Evolutionary conservation across 2,888 invertebrate genomes (phyloP).

Genomic region (Merodon equestris): DNA sequence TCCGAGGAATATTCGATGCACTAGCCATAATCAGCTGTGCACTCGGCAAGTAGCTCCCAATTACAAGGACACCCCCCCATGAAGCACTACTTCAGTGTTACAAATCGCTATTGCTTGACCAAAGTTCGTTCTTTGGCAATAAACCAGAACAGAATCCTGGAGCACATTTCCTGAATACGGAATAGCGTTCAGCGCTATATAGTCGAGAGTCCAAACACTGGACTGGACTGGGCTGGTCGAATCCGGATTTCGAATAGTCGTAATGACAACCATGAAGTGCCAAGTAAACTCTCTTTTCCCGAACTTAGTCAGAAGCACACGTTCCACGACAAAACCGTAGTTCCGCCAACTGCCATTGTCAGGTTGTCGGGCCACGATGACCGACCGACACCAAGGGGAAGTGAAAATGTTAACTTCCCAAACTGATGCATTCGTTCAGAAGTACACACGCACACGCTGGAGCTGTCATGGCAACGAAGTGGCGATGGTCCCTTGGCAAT

Average conservation of each 20-base stretch:
- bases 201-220: too few relatives aligned
- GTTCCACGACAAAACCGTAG: conserved; percentile 21
- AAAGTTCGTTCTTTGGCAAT: conserved; percentile 37
- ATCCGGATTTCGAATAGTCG: conserved; percentile 29
- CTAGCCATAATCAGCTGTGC: not conserved
- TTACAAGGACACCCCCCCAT: conserved; percentile 13
- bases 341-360: not conserved
- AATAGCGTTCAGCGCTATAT: too few relatives aligned
- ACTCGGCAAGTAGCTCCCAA: conserved; percentile 18
- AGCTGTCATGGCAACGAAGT: too few relatives aligned
- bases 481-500: conserved; percentile 23
- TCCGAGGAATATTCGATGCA: not conserved
- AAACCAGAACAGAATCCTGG: conserved; percentile 44
- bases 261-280: conserved; percentile 52
- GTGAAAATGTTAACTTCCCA: too few relatives aligned
- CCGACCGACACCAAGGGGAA: too few relatives aligned
- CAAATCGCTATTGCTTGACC: conserved; percentile 59
- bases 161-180: not conserved
- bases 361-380: too few relatives aligned
- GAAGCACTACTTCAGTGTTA: conserved; percentile 42
- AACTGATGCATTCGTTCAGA: too few relatives aligned
- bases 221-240: too few relatives aligned
- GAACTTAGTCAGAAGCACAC: conserved; percentile 32
- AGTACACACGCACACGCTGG: too few relatives aligned
- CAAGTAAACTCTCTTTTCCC: conserved; percentile 27